Conservation (phyloP, 2,797 vertebrate species). For the Ispidina picta region DNA sequence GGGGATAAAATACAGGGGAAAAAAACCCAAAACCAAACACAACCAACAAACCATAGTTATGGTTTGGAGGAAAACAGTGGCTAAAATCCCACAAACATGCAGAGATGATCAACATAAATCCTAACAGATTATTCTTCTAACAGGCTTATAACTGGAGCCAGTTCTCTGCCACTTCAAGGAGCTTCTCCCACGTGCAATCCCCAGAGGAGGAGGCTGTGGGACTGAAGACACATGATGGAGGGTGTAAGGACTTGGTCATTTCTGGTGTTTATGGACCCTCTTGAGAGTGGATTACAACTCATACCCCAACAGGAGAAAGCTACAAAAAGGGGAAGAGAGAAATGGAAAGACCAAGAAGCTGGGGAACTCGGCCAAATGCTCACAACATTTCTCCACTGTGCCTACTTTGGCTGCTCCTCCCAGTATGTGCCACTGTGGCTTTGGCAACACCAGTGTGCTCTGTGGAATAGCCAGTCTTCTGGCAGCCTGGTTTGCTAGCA, state of each 20-base stretch:
- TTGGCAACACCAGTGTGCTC: background rate
- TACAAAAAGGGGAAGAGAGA: background rate
- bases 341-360: constrained; percentile 47
- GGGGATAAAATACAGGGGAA: background rate
- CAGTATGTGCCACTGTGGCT: constrained; percentile 51
- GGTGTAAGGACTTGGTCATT: background rate
- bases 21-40: background rate
- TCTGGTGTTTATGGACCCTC: background rate
- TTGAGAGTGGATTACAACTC: background rate
- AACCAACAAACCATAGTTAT: background rate
- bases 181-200: background rate
- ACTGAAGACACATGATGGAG: background rate
- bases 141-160: background rate
- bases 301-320: background rate
- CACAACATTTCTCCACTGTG: constrained; percentile 40
- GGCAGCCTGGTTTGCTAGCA: background rate
- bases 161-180: background rate
- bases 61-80: background rate
- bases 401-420: constrained; percentile 49
- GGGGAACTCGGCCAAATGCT: background rate
- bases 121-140: background rate
- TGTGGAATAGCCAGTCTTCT: constrained; percentile 14
- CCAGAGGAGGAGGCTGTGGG: background rate
- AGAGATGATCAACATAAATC: background rate
- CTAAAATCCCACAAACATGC: background rate